Evolutionary conservation across 2,888 invertebrate species (phyloP).

Genomic region (Selenia dentaria): DNA sequence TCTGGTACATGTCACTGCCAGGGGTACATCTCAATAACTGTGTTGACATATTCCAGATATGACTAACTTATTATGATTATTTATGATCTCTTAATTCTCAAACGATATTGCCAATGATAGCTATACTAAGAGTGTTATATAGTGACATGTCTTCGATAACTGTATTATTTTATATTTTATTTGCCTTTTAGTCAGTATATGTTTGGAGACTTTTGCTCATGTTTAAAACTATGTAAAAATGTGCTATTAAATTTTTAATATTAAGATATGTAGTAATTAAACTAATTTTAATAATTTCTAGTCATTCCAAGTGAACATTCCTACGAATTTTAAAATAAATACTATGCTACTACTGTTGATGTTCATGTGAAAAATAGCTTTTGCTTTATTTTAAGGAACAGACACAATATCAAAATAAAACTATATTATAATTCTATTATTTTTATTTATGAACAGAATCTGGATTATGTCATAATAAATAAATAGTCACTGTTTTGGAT

Average conservation of each 20-base stretch:
- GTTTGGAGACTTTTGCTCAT: slow-evolving; percentile 23
- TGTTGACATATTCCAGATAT: slow-evolving; percentile 27
- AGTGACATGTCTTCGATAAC: not conserved
- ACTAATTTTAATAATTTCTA: slow-evolving; percentile 35
- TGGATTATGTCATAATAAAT: slow-evolving; percentile 1
- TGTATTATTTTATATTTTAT: slow-evolving; percentile 8
- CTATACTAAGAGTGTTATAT: slow-evolving; percentile 24
- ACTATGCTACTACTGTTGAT: slow-evolving; percentile 3
- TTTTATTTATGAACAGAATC: slow-evolving; percentile 15
- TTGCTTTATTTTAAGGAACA: slow-evolving; percentile 11
- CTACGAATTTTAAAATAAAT: slow-evolving; percentile 17
- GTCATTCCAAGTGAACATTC: slow-evolving; percentile 43
- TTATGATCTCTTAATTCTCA: slow-evolving; percentile 27
- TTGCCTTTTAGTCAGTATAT: slow-evolving; percentile 15
- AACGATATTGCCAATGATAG: slow-evolving; percentile 26
- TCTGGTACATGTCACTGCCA: slow-evolving; percentile 65
- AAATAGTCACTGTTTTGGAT: too few relatives aligned
- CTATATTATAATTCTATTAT: slow-evolving; percentile 22
- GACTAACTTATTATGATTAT: slow-evolving; percentile 15
- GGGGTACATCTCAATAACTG: slow-evolving; percentile 43
- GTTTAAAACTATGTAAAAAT: slow-evolving; percentile 23
- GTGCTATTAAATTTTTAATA: slow-evolving; percentile 10
- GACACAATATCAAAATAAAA: slow-evolving; percentile 21
- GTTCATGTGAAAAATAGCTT: slow-evolving; percentile 13
- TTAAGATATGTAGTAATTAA: too few relatives aligned